Percentiles rank a stretch among this genome's conserved stretches.
Evolutionary conservation across 2,888 invertebrate species (phyloP).

Genomic region (Mycogona germanica): DNA sequence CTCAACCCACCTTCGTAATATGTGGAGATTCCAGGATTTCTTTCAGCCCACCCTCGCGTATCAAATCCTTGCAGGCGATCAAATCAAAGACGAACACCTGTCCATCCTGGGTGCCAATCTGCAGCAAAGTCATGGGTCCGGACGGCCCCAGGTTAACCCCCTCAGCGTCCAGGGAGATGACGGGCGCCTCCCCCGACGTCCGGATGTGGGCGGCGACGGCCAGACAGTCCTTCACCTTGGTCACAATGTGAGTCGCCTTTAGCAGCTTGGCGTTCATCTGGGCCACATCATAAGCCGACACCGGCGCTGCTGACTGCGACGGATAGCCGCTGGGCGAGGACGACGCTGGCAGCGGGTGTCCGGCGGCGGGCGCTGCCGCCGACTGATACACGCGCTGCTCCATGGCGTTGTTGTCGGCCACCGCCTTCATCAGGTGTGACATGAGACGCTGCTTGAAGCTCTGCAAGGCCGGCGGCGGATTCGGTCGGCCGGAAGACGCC

Average conservation of each 20-base stretch:
- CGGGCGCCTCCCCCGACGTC: slow-evolving; percentile 30
- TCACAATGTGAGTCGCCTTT: slow-evolving; percentile 68
- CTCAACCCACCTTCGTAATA: slow-evolving; percentile 55
- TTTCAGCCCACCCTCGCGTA: slow-evolving; percentile 63
- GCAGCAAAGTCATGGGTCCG: slow-evolving; percentile 71
- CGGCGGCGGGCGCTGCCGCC: slow-evolving; percentile 12
- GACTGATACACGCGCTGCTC: slow-evolving; percentile 34
- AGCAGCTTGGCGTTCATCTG: slow-evolving; percentile 39
- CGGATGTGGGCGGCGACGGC: slow-evolving; percentile 44
- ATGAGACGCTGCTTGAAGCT: slow-evolving; percentile 78
- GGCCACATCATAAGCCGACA: slow-evolving; percentile 2
- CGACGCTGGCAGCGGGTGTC: slow-evolving; percentile 3
- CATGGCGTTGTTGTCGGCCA: slow-evolving; percentile 68
- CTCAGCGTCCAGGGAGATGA: slow-evolving; percentile 78
- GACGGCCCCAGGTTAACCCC: slow-evolving; percentile 82
- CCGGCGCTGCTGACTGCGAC: neutral
- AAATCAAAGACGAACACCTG: slow-evolving; percentile 80
- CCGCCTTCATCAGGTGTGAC: slow-evolving; percentile 71
- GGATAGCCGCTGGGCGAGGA: slow-evolving; percentile 3
- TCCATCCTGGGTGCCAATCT: slow-evolving; percentile 58
- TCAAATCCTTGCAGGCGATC: slow-evolving; percentile 65
- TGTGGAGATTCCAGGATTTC: slow-evolving; percentile 63
- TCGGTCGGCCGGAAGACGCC: slow-evolving; percentile 5
- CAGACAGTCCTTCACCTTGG: slow-evolving; percentile 61
- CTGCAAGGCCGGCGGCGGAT: slow-evolving; percentile 43